Evolutionary conservation across 2,888 invertebrate species (phyloP), one percentile per base, ranked within the genome.

Genomic region (Terebella lapidaria): DNA sequence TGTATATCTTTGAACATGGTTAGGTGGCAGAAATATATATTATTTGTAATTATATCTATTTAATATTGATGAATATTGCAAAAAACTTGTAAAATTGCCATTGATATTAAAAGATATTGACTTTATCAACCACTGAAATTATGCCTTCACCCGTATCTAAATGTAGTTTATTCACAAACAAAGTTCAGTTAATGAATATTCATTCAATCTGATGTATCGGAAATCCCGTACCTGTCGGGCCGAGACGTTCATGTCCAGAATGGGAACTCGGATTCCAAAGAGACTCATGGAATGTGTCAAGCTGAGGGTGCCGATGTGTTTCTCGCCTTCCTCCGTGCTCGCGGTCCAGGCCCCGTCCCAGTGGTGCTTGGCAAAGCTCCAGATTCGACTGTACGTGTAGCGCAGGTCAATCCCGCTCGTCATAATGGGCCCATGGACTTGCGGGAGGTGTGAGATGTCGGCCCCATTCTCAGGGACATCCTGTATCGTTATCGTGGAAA

Each of bases 401-500:
- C 73, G 65, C 28, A 80, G 70, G 56, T 80, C 72, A 57, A 81
- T 74, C 25, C 86, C 84, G 59, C 83, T 83, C 27, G 89, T 60
- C 59, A 86, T 77, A 1, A 81, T 77, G 0, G 87, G 84, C 0
- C 86, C 85, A 70, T 94, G 94, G 0, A 94, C 86, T 0, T 88
- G 87, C 57, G 85, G 85, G 25, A 94, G 83, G 74, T 94, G 94
- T 0, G 89, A 88, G 1, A 89, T 84, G 72, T 94, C 93, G 0
- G 92, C 90, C 0, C 92, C 93, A 71, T 94, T 94, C 76, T 93
- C 93, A 0, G 92, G 91, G 45, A 93, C 89, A 71, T 94, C 92
- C 89, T 91, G 81, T 1, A n/a, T n/a, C n/a, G n/a, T n/a, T n/a
- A n/a, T n/a, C n/a, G n/a, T n/a, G n/a, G 26, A 27, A 24, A 22